phyloP scores from a whole-genome alignment of 1,140 invertebrate species.

The Protaetia brevitarsis region DNA sequence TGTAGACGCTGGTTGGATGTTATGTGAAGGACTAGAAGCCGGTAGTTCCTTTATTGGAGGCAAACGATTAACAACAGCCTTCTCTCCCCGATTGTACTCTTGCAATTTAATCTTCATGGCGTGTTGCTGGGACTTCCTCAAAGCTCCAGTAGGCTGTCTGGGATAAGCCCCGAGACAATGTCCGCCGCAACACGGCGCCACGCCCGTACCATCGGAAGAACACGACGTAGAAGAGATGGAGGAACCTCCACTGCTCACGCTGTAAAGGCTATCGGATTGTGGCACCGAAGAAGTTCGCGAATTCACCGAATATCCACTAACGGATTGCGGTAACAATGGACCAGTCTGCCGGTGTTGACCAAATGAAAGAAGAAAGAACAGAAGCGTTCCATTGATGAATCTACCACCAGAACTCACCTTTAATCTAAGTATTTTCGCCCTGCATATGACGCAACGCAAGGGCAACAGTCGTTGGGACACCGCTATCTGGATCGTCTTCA shows the following conservation, averaged over 20 bases:
- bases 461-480: constrained; percentile 89
- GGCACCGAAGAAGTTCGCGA: constrained; percentile 68
- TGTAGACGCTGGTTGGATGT: constrained; percentile 59
- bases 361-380: no score
- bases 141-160: constrained; percentile 60
- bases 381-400: no score
- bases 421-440: constrained; percentile 82
- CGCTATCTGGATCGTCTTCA: constrained; percentile 96
- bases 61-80: constrained; percentile 57
- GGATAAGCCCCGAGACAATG: constrained; percentile 54
- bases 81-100: constrained; percentile 44
- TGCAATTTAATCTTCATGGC: constrained; percentile 65
- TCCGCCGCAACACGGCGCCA: constrained; percentile 41
- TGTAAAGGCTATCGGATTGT: constrained; percentile 65
- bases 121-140: constrained; percentile 66
- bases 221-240: constrained; percentile 65
- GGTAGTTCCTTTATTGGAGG: constrained; percentile 76
- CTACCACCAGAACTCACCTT: no score
- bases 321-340: constrained; percentile 69
- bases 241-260: constrained; percentile 72
- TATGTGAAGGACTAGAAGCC: constrained; percentile 50
- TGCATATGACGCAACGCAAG: constrained; percentile 89
- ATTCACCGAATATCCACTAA: constrained; percentile 80
- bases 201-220: constrained; percentile 53
- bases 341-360: constrained; percentile 44